phyloP scores from a whole-genome alignment of 1,140 invertebrate species.

The Phocides pigmalion region DNA sequence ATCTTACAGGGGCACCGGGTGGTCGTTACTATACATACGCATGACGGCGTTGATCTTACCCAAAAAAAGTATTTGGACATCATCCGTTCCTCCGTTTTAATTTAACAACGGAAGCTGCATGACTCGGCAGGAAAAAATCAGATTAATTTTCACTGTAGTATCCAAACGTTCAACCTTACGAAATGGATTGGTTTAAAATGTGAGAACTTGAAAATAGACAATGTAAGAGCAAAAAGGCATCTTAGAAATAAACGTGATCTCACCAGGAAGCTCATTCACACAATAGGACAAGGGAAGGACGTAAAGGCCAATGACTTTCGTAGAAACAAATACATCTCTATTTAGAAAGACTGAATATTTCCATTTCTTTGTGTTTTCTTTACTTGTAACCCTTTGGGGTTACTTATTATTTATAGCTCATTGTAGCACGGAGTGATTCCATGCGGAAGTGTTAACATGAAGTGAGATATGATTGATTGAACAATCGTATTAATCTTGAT shows the following conservation, averaged over 20 bases:
- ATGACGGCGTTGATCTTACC: conserved; percentile 39
- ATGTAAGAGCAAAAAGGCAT: conserved; percentile 45
- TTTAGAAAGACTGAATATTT: conserved; percentile 38
- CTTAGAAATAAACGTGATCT: conserved; percentile 72
- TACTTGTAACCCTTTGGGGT: conserved; percentile 22
- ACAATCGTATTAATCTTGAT: neutral
- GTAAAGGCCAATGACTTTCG: conserved; percentile 62
- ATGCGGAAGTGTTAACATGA: neutral
- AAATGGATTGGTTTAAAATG: conserved; percentile 65
- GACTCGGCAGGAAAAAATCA: conserved; percentile 69
- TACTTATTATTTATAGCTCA: conserved; percentile 27
- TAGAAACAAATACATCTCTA: conserved; percentile 55
- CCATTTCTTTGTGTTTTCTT: conserved; percentile 33
- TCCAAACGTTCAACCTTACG: conserved; percentile 42
- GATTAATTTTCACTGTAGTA: conserved; percentile 67
- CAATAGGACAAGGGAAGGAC: conserved; percentile 66
- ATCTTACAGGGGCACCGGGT: conserved; percentile 46
- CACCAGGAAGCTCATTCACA: conserved; percentile 61
- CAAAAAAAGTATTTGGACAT: conserved; percentile 54
- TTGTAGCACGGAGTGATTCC: neutral
- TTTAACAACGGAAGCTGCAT: conserved; percentile 76
- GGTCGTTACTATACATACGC: conserved; percentile 44
- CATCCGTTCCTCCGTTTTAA: conserved; percentile 65
- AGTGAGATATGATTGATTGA: neutral
- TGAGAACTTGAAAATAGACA: conserved; percentile 49